phyloP scores from a whole-genome alignment of 1,140 invertebrate genomes.

The Tetragonula clypearis region DNA sequence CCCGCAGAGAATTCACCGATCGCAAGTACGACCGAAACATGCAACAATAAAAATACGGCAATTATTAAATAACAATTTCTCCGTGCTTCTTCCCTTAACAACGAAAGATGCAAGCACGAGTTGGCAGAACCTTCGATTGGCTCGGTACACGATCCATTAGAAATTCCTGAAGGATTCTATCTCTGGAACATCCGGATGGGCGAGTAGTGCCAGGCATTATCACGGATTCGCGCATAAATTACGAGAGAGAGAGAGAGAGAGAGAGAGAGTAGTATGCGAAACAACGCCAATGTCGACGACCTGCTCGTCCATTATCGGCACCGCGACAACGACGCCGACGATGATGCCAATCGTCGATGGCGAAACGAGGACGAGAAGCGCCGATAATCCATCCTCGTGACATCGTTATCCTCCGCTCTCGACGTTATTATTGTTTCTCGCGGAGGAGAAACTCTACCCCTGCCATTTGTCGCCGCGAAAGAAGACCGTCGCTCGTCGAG shows the following conservation, averaged over 20 bases:
- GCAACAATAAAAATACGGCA: no score
- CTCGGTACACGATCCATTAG: constrained; percentile 38
- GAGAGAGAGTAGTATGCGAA: constrained; percentile 52
- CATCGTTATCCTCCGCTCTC: constrained; percentile 11
- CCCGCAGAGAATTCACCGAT: no score
- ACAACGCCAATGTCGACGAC: constrained; percentile 36
- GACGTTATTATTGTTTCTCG: constrained; percentile 3
- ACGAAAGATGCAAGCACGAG: no score
- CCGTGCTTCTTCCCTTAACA: no score
- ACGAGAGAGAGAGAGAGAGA: constrained; percentile 13
- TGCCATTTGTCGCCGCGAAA: no score
- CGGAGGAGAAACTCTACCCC: not conserved
- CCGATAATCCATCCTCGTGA: constrained; percentile 48
- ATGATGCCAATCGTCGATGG: constrained; percentile 35
- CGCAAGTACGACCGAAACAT: no score
- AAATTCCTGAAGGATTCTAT: constrained; percentile 60
- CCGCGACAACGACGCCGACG: constrained; percentile 49
- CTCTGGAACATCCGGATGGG: constrained; percentile 5
- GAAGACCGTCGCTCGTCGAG: no score
- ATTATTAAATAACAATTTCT: no score
- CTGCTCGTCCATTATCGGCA: constrained; percentile 60
- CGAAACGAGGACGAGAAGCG: constrained; percentile 12
- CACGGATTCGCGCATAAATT: constrained; percentile 54
- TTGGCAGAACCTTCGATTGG: no score
- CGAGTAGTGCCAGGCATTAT: constrained; percentile 42